Base-by-base conservation (phyloP, 2,113 vertebrate genomes). In the Chinchilla lanigera region DNA sequence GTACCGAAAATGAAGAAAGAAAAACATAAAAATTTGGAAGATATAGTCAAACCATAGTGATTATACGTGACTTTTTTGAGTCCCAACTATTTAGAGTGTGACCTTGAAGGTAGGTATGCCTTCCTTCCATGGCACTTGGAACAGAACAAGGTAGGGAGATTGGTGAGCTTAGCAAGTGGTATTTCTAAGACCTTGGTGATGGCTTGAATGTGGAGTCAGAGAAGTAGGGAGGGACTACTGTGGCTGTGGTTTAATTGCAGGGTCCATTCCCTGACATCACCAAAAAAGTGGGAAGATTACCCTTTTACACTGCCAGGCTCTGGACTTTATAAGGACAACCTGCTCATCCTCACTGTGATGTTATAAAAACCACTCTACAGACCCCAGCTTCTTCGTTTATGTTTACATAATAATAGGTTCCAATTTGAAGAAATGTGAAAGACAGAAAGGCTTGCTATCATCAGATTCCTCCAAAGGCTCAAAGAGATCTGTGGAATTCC, bases 401-500 rank as follows among this genome's bases (percentile, higher is more conserved):
- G 35, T 82, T 69, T 90, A 61, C 54, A 56, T 33, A 54, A 26
- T 69, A 63, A 87, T 50, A 95, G 60, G 7, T 69, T 92, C 63
- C 24, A 35, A 52, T 94, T n/a, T 89, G 82, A 87, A 90, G 71
- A 93, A 88, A 90, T 28, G 9, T 1, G 28, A 85, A 93, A 90
- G 77, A 44, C 10, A 85, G 41, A 81, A 61, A 81, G 82, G 71
- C 24, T 19, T 50, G 28, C n/a, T n/a, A n/a, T n/a, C 82, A 67
- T 90, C 73, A 38, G 80, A 90, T 90, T 96, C 87, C 47, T 83
- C 24, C 41, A 35, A 3, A 69, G 47, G 38, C 87, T 96, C 38
- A 85, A 94, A 85, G 5, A n/a, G 86, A 81, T 38, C 81, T 90
- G 28, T 71, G 88, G 47, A 96, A 96, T 97, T 88, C 88, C 84